Evolutionary conservation across 2,113 vertebrate species (phyloP).

Genomic region (Scomber colias): DNA sequence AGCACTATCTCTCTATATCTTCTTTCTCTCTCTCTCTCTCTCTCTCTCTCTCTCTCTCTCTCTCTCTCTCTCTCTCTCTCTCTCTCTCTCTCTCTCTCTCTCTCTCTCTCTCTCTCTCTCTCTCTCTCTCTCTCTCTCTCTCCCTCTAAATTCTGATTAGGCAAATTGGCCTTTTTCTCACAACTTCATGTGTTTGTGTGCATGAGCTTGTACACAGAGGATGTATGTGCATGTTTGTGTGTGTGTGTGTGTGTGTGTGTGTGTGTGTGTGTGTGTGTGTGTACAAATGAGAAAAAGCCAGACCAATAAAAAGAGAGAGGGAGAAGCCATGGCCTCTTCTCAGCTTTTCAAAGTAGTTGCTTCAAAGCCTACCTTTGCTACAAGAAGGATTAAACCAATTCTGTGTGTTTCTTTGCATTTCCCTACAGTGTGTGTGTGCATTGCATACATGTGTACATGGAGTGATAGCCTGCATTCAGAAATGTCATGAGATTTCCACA

Average conservation of each 20-base stretch:
- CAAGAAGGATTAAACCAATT: background rate
- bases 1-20: background rate
- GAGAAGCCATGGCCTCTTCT: background rate
- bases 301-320: background rate
- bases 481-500: background rate
- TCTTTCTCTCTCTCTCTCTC: conserved; percentile 1
- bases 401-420: background rate
- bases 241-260: background rate
- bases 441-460: background rate
- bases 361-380: conserved; percentile 15
- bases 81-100: background rate
- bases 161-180: conserved; percentile 15
- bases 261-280: background rate
- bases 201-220: background rate
- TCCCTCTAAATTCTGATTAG: conserved; percentile 30
- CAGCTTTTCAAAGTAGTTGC: conserved; percentile 20
- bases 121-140: background rate
- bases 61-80: background rate
- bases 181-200: background rate
- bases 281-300: background rate
- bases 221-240: background rate
- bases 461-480: conserved; percentile 7
- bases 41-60: background rate
- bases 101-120: background rate
- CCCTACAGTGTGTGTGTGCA: background rate